phyloP scores from a whole-genome alignment of 2,888 invertebrate genomes.

The Peribatodes rhomboidaria region DNA sequence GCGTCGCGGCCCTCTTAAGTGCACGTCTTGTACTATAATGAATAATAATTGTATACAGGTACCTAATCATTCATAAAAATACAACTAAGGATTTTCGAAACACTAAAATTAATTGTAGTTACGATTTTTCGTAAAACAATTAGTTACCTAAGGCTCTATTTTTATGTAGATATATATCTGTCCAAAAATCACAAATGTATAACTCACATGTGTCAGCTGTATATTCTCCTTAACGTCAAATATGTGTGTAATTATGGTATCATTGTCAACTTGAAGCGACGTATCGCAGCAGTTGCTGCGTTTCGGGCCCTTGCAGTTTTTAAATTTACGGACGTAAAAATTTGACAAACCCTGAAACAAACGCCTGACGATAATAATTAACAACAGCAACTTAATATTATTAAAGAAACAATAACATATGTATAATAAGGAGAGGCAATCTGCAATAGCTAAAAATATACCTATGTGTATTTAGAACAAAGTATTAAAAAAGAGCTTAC shows the following conservation, averaged over 20 bases:
- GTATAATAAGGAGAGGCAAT: neutral
- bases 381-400: neutral
- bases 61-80: too few species aligned
- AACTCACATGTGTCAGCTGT: slow-evolving; percentile 20
- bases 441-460: neutral
- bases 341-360: slow-evolving; percentile 26
- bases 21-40: too few species aligned
- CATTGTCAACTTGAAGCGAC: neutral
- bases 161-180: too few species aligned
- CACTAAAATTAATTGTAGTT: too few species aligned
- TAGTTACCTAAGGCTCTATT: too few species aligned
- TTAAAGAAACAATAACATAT: neutral
- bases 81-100: too few species aligned
- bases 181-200: neutral
- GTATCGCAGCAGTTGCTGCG: slow-evolving; percentile 9
- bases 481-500: slow-evolving; percentile 14
- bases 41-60: too few species aligned
- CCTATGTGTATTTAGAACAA: neutral
- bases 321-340: neutral
- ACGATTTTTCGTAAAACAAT: too few species aligned
- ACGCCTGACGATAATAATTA: slow-evolving; percentile 13
- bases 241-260: neutral
- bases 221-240: slow-evolving; percentile 19
- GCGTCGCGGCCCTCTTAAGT: too few species aligned
- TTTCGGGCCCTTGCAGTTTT: slow-evolving; percentile 22